Percentiles rank a stretch among this genome's conserved stretches.
Conservation (phyloP, 2,113 vertebrate species). For the Myotis lucifugus region DNA sequence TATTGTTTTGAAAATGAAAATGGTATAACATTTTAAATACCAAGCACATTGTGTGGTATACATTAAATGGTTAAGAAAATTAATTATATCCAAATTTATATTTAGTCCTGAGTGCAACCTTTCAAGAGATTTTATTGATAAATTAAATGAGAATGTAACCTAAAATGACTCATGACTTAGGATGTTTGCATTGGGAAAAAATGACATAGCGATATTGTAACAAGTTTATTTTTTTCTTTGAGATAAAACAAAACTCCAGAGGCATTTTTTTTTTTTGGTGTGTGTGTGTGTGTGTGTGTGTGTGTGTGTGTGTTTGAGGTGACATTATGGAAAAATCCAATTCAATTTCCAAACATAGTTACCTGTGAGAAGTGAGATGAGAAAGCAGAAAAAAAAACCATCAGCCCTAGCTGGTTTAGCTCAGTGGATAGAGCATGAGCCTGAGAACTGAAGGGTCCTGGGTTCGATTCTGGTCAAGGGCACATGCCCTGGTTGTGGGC, state of each 20-base stretch:
- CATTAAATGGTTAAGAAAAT: neutral
- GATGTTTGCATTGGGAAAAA: neutral
- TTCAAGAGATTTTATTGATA: neutral
- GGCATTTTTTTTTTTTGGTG: no score
- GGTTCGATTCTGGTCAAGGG: no score
- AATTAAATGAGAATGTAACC: neutral
- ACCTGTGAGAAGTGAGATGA: neutral
- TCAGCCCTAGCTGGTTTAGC: no score
- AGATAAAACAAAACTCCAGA: neutral
- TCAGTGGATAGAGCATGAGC: no score
- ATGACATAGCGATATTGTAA: neutral
- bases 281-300: no score
- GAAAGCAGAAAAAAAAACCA: neutral
- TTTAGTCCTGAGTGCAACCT: neutral
- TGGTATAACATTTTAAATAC: neutral
- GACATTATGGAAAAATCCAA: neutral
- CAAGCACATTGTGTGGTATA: neutral
- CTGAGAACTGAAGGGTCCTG: no score
- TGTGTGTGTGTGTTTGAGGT: neutral
- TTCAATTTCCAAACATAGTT: neutral
- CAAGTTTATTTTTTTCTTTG: neutral
- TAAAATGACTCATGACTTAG: neutral
- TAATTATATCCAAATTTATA: neutral
- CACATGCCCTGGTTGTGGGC: no score
- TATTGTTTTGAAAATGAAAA: conserved; percentile 8